Evolutionary conservation across 1,140 invertebrate genomes (phyloP).

Genomic region (Drosophila rhopaloa): DNA sequence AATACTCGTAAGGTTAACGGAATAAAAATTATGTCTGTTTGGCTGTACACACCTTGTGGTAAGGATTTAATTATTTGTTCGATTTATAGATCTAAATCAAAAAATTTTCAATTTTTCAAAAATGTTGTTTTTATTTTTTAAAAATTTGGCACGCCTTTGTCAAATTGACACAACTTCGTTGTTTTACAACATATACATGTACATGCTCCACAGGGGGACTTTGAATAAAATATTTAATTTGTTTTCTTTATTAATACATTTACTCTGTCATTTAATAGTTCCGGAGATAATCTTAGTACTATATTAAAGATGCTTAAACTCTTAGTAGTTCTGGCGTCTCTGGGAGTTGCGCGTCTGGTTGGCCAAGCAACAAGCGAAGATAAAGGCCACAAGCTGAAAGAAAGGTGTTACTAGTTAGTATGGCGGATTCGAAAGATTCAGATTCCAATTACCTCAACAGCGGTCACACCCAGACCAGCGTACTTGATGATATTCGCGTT

Average conservation of each 20-base stretch:
- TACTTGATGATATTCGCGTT: constrained; percentile 87
- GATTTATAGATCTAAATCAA: too few species aligned
- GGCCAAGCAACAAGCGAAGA: constrained; percentile 77
- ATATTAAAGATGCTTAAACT: background rate
- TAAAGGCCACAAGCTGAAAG: constrained; percentile 73
- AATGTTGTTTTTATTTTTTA: too few species aligned
- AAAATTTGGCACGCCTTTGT: too few species aligned
- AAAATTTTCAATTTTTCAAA: too few species aligned
- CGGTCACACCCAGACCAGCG: constrained; percentile 88
- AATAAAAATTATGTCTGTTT: too few species aligned
- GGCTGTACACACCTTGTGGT: too few species aligned
- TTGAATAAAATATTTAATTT: background rate
- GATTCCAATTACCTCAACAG: constrained; percentile 86
- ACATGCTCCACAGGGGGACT: too few species aligned
- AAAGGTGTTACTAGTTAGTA: background rate
- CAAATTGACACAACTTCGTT: too few species aligned
- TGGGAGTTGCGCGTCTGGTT: constrained; percentile 75
- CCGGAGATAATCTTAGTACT: constrained; percentile 4
- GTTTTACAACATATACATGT: too few species aligned
- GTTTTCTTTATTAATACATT: background rate
- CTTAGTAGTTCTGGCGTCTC: constrained; percentile 69
- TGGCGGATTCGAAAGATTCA: background rate
- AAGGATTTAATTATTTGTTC: too few species aligned
- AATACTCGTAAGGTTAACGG: too few species aligned
- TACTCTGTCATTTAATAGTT: background rate